Percentiles rank a stretch among this genome's conserved stretches.
Evolutionary conservation across 1,140 invertebrate species (phyloP).

Genomic region (Brachionus asplanchnoidis): DNA sequence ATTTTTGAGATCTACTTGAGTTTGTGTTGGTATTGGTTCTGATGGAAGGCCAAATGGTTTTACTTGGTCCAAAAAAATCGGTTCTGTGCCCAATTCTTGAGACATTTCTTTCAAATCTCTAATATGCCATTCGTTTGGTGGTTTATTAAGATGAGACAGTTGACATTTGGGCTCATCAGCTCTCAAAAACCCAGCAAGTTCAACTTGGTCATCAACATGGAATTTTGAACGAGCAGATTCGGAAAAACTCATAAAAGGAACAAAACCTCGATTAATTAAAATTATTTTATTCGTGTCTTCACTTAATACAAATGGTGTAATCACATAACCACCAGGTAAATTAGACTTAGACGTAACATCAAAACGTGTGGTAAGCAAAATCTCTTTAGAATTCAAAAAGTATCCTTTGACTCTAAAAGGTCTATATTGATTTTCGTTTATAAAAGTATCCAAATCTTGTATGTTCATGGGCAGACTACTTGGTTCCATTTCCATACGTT

Average conservation of each 20-base stretch:
- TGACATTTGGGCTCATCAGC: constrained; percentile 63
- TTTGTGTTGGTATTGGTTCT: constrained; percentile 83
- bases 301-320: constrained; percentile 55
- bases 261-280: constrained; percentile 85
- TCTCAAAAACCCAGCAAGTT: constrained; percentile 64
- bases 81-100: constrained; percentile 62
- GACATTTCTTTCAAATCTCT: constrained; percentile 78
- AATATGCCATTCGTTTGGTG: constrained; percentile 53
- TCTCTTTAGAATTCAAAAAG: constrained; percentile 62
- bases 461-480: constrained; percentile 66
- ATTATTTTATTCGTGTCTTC: constrained; percentile 58
- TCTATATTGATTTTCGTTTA: constrained; percentile 20
- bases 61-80: constrained; percentile 75
- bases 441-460: not conserved
- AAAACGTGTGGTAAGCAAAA: constrained; percentile 60
- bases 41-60: constrained; percentile 57
- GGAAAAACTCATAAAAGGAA: constrained; percentile 65
- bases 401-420: constrained; percentile 62
- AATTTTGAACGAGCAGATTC: constrained; percentile 58
- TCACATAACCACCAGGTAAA: constrained; percentile 49
- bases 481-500: constrained; percentile 62
- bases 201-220: constrained; percentile 44
- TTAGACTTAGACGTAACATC: not conserved
- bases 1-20: constrained; percentile 75
- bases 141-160: constrained; percentile 61